A percentile compares a stretch with the other conserved stretches of the same genome.
Conservation (phyloP, 2,797 vertebrate genomes). For the Pagetopsis macropterus region DNA sequence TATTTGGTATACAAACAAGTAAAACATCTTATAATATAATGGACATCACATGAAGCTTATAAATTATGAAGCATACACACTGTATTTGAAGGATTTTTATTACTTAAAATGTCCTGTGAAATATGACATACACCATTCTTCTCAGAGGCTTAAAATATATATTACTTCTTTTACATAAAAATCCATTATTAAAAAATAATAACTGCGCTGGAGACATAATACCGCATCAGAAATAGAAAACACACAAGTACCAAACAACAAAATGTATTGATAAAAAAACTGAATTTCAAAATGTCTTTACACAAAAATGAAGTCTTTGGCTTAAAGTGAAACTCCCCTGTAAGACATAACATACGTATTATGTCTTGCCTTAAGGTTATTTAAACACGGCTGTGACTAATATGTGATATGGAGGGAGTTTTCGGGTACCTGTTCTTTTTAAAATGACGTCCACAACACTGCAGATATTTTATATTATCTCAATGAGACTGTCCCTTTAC, state of each 20-base stretch:
- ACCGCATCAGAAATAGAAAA: constrained; percentile 62
- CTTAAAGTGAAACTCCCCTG: constrained; percentile 29
- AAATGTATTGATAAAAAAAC: constrained; percentile 28
- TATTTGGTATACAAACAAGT: background rate
- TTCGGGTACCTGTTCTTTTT: constrained; percentile 15
- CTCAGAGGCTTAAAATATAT: constrained; percentile 78
- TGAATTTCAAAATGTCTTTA: constrained; percentile 26
- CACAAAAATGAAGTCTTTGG: constrained; percentile 63
- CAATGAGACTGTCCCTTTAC: no score
- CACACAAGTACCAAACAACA: constrained; percentile 42
- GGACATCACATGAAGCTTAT: background rate
- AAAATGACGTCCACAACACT: background rate
- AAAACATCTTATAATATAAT: background rate
- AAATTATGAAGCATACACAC: constrained; percentile 20
- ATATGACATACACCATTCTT: constrained; percentile 45
- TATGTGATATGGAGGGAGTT: constrained; percentile 8
- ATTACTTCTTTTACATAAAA: constrained; percentile 79
- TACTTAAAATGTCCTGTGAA: constrained; percentile 56
- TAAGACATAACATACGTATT: background rate
- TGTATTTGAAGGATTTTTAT: constrained; percentile 34
- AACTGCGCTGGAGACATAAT: constrained; percentile 52
- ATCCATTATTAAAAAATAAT: constrained; percentile 70
- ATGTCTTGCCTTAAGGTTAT: constrained; percentile 1
- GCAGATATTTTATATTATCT: background rate
- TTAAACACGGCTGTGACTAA: background rate